Conservation (phyloP, 2,797 vertebrate genomes). For the Notoglanidium macrostoma region DNA sequence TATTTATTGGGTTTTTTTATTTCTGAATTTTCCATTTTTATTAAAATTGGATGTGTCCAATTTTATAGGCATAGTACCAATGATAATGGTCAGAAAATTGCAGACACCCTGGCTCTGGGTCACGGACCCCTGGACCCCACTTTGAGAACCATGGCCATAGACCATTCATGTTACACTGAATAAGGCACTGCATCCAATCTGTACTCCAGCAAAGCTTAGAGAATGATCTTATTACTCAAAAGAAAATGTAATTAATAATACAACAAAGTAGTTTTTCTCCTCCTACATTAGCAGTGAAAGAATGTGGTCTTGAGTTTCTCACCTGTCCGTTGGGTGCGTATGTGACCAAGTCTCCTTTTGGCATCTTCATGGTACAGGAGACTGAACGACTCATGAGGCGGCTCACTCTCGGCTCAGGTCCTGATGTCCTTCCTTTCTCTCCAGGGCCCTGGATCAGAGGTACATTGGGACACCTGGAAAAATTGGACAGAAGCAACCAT, state of each 20-base stretch:
- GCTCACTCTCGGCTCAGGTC: constrained; percentile 80
- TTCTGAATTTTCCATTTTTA: neutral
- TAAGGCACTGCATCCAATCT: neutral
- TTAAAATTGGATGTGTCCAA: neutral
- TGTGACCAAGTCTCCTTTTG: constrained; percentile 85
- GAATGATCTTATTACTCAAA: neutral
- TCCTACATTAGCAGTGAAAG: neutral
- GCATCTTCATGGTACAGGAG: constrained; percentile 87
- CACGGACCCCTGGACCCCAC: neutral
- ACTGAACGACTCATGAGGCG: constrained; percentile 84
- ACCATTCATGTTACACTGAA: neutral
- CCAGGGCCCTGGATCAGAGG: constrained; percentile 82
- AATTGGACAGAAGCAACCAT: neutral
- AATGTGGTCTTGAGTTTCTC: neutral
- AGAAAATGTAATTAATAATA: neutral
- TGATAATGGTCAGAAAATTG: neutral
- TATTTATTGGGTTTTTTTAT: neutral
- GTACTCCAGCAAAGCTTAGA: neutral
- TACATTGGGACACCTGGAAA: constrained; percentile 82
- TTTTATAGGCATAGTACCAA: neutral
- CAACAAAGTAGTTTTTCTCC: neutral
- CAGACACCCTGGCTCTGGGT: neutral
- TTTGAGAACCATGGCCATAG: neutral
- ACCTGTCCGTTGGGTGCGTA: constrained; percentile 88
- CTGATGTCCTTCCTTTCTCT: constrained; percentile 77